These are phyloP conservation scores for Jordanella pulchra DNA, from an alignment of 2,797 vertebrate genomes.

Conservation along the genomic window DNA sequence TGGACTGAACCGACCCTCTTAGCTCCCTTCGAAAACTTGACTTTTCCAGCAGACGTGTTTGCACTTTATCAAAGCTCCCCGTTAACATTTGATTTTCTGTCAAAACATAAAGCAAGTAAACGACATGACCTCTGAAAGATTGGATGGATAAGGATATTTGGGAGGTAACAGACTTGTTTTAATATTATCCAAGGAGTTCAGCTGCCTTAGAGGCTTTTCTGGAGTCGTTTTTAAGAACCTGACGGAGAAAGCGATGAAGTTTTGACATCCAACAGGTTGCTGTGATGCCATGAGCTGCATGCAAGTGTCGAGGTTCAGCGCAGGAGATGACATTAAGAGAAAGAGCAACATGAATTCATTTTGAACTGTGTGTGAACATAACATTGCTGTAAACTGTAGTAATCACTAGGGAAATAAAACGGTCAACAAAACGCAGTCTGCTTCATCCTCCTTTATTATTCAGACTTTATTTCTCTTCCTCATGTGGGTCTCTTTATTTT, in stretches of 20 bases:
- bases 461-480: conserved; percentile 11
- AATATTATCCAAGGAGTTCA: conserved; percentile 38
- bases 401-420: conserved; percentile 89
- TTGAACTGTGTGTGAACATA: conserved; percentile 87
- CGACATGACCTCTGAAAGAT: conserved; percentile 9
- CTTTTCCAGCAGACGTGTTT: conserved; percentile 45
- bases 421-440: conserved; percentile 79
- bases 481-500: conserved; percentile 21
- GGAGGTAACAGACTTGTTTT: conserved; percentile 28
- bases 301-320: conserved; percentile 13
- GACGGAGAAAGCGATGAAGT: conserved; percentile 2
- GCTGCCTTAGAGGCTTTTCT: conserved; percentile 21
- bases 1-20: conserved; percentile 50
- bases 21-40: conserved; percentile 27
- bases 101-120: conserved; percentile 7
- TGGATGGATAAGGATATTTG: conserved; percentile 22
- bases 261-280: conserved; percentile 6
- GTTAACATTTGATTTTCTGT: conserved; percentile 35
- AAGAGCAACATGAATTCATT: conserved; percentile 80
- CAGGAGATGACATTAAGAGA: conserved; percentile 35
- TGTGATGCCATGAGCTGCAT: conserved; percentile 20
- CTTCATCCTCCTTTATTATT: conserved; percentile 78
- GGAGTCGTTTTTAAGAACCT: conserved; percentile 3
- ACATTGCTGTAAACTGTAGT: conserved; percentile 95
- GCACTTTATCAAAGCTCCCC: conserved; percentile 27